A percentile compares a stretch with the other conserved stretches of the same genome.
Conservation (phyloP, 1,140 invertebrate genomes). For the Tenebrio molitor region DNA sequence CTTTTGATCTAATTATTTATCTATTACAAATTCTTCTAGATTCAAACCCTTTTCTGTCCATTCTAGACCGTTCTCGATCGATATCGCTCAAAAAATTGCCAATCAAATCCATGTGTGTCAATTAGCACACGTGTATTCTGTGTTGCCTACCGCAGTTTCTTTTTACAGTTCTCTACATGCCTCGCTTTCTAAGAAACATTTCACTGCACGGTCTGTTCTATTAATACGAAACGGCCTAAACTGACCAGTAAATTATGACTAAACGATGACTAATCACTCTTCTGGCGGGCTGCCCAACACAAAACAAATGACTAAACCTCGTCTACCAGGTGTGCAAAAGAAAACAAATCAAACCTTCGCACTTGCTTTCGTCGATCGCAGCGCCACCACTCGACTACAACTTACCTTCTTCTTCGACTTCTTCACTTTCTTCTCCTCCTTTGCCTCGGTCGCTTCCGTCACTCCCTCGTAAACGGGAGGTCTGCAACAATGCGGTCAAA, state of each 20-base stretch:
- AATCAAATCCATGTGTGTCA: no score
- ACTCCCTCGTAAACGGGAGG: constrained; percentile 46
- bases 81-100: no score
- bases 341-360: background rate
- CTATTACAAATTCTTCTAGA: constrained; percentile 24
- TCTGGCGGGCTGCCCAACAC: background rate
- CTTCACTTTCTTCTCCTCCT: constrained; percentile 64
- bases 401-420: constrained; percentile 64
- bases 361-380: no score
- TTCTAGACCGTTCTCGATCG: no score
- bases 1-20: constrained; percentile 15
- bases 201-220: no score
- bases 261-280: background rate
- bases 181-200: no score
- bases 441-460: constrained; percentile 53
- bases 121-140: background rate
- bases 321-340: no score
- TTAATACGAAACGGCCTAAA: background rate
- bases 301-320: background rate
- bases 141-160: background rate
- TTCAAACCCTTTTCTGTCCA: background rate
- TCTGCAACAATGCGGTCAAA: constrained; percentile 39
- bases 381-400: constrained; percentile 37
- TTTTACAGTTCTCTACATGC: no score
- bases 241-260: background rate